Evolutionary conservation across 2,797 vertebrate species (phyloP), one percentile per base, ranked within the genome.

Genomic region (Halcyon smyrnensis): DNA sequence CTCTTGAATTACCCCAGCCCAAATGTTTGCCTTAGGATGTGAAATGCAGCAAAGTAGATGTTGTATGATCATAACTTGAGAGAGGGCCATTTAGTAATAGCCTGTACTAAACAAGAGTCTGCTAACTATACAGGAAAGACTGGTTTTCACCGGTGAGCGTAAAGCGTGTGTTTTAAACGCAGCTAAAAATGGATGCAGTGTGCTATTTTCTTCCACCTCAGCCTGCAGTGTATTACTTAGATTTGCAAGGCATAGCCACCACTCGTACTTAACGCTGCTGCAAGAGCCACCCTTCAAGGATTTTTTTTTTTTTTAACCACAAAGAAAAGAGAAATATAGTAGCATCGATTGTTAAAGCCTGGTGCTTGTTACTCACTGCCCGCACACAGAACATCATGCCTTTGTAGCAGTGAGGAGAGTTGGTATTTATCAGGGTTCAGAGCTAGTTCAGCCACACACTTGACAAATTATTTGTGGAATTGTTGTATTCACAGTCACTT

Each of bases 401-500:
- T 98, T 98, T 98, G 98, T 97, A 97, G 97, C 94, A 56, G 97
- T 51, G 96, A 97, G 97, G 97, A 98, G 98, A 97, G 97, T 97
- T 97, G 97, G 98, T 98, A 98, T 98, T 98, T 98, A 98, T 98
- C 98, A 97, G 98, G 98, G 99, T 99, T 99, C 99, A 99, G 98
- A 99, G 98, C 98, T 98, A 99, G 99, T 99, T 99, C 99, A 99
- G 98, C 98, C 98, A 98, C 99, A 98, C 98, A 98, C 98, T 98
- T 98, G 99, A 99, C 99, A 99, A 99, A 99, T 99, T 99, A 99
- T 99, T 99, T 99, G 99, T 99, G 98, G 99, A 99, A 99, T 99
- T 99, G 99, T 99, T 99, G 99, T 99, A 99, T 99, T 99, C 99
- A 99, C 98, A 99, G 99, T 99, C 99, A 99, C 99, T 99, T 99